phyloP scores from a whole-genome alignment of 2,113 vertebrate species.

The Scalopus aquaticus region DNA sequence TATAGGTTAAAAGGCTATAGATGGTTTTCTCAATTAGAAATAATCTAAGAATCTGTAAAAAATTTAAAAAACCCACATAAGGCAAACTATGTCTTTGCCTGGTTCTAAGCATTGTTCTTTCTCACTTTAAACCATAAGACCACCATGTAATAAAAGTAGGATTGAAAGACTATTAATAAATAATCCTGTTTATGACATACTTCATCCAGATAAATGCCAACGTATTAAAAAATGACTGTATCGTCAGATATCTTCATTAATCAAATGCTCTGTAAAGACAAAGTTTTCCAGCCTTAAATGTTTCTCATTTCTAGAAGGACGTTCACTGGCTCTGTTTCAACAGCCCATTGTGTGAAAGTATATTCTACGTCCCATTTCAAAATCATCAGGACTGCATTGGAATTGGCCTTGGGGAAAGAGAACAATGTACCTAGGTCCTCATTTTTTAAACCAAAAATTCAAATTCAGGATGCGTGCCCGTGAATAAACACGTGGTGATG shows the following conservation, averaged over 20 bases:
- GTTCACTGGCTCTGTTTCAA: slow-evolving; percentile 43
- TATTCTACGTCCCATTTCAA: slow-evolving; percentile 28
- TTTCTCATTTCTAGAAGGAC: slow-evolving; percentile 49
- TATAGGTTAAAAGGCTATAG: neutral
- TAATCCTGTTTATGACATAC: slow-evolving; percentile 78
- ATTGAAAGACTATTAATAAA: slow-evolving; percentile 74
- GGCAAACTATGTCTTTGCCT: slow-evolving; percentile 39
- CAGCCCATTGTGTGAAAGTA: neutral
- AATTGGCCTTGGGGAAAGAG: neutral
- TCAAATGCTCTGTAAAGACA: slow-evolving; percentile 55
- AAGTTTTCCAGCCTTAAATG: slow-evolving; percentile 58
- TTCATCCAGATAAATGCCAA: slow-evolving; percentile 73
- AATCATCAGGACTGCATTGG: neutral
- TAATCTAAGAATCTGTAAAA: slow-evolving; percentile 48
- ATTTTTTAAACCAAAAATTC: neutral
- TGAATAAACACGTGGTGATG: neutral
- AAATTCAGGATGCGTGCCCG: neutral
- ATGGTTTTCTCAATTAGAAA: neutral
- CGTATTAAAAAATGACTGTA: slow-evolving; percentile 73
- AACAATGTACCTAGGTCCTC: neutral
- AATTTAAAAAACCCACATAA: neutral
- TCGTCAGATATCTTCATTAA: slow-evolving; percentile 80
- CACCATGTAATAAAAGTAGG: slow-evolving; percentile 55
- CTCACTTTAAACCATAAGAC: slow-evolving; percentile 75
- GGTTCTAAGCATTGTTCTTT: slow-evolving; percentile 65